These are phyloP conservation scores for Karalla daura DNA, from an alignment of 2,797 vertebrate species.

Conservation along the genomic window DNA sequence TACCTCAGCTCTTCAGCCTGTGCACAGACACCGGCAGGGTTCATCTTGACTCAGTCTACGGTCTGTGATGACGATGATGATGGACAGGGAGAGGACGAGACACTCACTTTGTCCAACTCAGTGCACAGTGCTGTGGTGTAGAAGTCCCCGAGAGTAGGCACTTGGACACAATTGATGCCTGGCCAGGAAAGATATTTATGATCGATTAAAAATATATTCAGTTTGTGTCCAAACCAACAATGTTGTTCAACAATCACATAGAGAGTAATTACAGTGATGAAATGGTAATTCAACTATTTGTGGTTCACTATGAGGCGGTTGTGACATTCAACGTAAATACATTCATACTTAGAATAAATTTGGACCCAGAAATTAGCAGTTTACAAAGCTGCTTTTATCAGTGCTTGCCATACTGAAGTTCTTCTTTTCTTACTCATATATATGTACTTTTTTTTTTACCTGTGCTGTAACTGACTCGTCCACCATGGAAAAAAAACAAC, in stretches of 20 bases:
- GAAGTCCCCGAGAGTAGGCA: slow-evolving; percentile 75
- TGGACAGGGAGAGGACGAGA: slow-evolving; percentile 9
- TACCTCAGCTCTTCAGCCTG: slow-evolving; percentile 4
- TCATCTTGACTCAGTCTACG: background rate
- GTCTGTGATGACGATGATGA: background rate
- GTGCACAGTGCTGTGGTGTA: slow-evolving; percentile 75
- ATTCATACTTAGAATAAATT: slow-evolving; percentile 25
- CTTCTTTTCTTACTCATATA: too few species aligned
- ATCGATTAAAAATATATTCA: background rate
- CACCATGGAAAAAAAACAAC: background rate
- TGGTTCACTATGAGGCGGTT: background rate
- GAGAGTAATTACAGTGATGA: background rate
- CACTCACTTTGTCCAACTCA: slow-evolving; percentile 22
- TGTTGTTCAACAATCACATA: slow-evolving; percentile 17
- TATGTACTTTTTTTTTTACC: slow-evolving; percentile 7
- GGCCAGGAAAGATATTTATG: slow-evolving; percentile 20
- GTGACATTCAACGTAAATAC: slow-evolving; percentile 37
- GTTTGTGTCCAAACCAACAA: slow-evolving; percentile 29
- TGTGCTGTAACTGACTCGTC: background rate
- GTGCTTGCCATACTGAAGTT: background rate
- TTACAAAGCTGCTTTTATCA: slow-evolving; percentile 10
- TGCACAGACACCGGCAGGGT: background rate
- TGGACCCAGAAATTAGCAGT: background rate
- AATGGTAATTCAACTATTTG: slow-evolving; percentile 5
- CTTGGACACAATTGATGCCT: slow-evolving; percentile 66